Base-by-base conservation (phyloP, 2,797 vertebrate genomes). In the Peromyscus aztecus region DNA sequence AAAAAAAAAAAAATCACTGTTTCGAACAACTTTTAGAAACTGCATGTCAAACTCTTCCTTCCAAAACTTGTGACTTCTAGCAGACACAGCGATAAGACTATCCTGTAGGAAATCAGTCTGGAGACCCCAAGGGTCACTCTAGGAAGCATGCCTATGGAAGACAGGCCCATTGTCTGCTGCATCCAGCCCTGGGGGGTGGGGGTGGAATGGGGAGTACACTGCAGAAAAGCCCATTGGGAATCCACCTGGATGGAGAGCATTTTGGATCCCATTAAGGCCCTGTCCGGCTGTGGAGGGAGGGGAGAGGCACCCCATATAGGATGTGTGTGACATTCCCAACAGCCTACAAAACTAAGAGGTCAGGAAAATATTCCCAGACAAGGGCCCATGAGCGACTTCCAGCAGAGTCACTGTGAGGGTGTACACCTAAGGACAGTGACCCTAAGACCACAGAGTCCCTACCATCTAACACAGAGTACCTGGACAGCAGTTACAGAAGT, bases 181-280 rank as follows among this genome's bases (percentile, higher is more conserved):
- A 43, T 31, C 29, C 34, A 49, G 31, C 80, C 31, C 71, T 34
- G 46, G 75, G 11, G 9, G 14, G 12, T 7, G 4, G 55, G 63
- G 57, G 37, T 31, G 63, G 4, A 65, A 55, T 55, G 52, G 52
- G 52, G 52, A 55, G 52, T 55, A 14, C 80, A 82, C 14, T 17
- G 9, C n/a, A 2, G 24, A 16, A 6, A 0, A 75, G 43, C 3
- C 29, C 21, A 29, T 34, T 0, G 10, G 46, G 11, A 9, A 17
- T 77, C 71, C 27, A 46, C 29, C 40, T 65, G 40, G 29, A 83
- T 65, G 29, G 16, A 29, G 37, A 8, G 21, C 6, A 12, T 40
- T 57, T 21, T 9, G 37, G 43, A 16, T 11, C 37, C 3, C 17
- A 57, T 16, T 49, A 37, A 65, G n/a, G 43, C 37, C 65, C 52